phyloP scores from a whole-genome alignment of 2,888 invertebrate species.

The Halictus quadricinctus region DNA sequence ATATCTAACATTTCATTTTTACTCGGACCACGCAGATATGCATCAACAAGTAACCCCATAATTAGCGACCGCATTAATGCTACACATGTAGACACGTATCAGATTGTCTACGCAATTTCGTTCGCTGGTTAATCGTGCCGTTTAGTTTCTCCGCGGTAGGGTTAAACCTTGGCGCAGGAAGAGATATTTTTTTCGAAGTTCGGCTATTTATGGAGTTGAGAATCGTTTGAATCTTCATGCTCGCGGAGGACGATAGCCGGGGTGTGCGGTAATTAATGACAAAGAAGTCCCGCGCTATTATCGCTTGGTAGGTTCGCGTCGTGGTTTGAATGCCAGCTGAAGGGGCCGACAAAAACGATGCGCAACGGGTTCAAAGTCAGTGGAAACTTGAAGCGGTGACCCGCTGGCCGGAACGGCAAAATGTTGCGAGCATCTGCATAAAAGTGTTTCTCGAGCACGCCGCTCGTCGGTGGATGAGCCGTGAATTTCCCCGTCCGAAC shows the following conservation, averaged over 20 bases:
- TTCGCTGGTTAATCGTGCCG: neutral
- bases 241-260: neutral
- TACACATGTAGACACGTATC: neutral
- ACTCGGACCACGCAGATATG: neutral
- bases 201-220: neutral
- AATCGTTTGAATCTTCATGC: neutral
- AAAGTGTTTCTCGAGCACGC: conserved; percentile 16
- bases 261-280: neutral
- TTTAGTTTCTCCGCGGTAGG: neutral
- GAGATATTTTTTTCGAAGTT: neutral
- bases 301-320: neutral
- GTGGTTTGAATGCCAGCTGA: neutral
- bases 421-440: conserved; percentile 35
- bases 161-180: neutral
- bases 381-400: conserved; percentile 25
- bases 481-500: conserved; percentile 22
- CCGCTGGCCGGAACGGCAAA: conserved; percentile 35
- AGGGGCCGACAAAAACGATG: neutral
- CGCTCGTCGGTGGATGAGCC: neutral
- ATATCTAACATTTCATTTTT: neutral
- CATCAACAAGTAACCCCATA: neutral
- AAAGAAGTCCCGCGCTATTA: neutral
- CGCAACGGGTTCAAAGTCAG: neutral
- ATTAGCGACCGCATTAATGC: neutral
- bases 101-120: neutral